These are phyloP conservation scores for Amphilophus citrinellus DNA, from an alignment of 2,113 vertebrate species.

Conservation along the genomic window DNA sequence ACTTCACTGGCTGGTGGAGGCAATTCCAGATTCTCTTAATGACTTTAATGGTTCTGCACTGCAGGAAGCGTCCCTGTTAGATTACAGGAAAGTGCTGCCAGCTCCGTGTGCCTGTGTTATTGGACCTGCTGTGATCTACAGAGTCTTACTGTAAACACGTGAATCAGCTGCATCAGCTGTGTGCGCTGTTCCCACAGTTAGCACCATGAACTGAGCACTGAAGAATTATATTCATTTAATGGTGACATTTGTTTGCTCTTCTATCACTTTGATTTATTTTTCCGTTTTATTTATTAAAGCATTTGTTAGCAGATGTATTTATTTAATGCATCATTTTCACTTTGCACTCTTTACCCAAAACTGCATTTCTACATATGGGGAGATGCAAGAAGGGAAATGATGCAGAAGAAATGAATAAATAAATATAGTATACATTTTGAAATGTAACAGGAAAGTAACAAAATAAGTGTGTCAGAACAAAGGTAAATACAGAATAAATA, in stretches of 20 bases:
- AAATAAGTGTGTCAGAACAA: neutral
- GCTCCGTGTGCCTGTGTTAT: neutral
- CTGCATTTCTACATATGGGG: neutral
- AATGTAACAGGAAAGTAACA: no score
- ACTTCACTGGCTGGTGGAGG: neutral
- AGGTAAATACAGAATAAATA: neutral
- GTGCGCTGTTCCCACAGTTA: neutral
- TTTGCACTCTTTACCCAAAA: neutral
- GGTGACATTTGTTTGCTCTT: neutral
- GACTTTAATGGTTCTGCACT: neutral
- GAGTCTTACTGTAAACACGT: neutral
- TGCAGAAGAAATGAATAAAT: neutral
- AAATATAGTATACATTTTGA: neutral
- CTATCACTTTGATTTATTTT: neutral
- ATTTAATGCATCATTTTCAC: neutral
- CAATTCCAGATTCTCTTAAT: neutral
- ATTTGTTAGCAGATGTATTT: neutral
- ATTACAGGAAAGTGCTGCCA: slow-evolving; percentile 7
- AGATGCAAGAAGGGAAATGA: neutral
- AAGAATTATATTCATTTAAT: neutral
- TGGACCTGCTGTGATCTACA: neutral
- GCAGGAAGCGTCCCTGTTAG: neutral
- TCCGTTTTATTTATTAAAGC: neutral
- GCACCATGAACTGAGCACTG: neutral
- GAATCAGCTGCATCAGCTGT: neutral